Evolutionary conservation across 2,113 vertebrate genomes (phyloP), one percentile per base, ranked within the genome.

Genomic region (Merops nubicus): DNA sequence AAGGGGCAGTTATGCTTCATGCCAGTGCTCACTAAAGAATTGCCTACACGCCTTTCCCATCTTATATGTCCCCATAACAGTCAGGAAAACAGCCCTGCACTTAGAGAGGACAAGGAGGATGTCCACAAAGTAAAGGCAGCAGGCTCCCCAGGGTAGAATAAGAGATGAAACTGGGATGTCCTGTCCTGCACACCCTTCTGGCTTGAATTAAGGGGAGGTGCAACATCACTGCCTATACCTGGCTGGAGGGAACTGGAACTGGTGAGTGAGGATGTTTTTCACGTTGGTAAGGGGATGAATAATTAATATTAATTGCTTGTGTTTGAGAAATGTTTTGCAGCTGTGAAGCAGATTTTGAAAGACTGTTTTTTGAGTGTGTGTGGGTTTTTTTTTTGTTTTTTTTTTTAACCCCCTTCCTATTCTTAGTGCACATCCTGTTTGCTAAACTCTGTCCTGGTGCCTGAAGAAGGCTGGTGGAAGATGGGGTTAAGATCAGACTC

Each of bases 291-390:
- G 40, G n/a, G 70, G 63, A 72, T 69, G 51, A 92, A 91, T 87
- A 95, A 91, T 95, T 88, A 95, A 85, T 62, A 79, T 21, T 86
- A 74, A 78, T 89, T 81, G 42, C 50, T 81, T 70, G 67, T 5
- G 1, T 60, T 81, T 81, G 38, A 80, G 64, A 91, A 83, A 87
- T 29, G 43, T 77, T 95, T 86, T 85, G 67, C 63, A 80, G 45
- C 76, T 73, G 42, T 54, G 50, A 86, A 84, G 42, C 63, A 77
- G 54, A 54, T 92, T 94, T 83, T 59, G 42, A 86, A 48, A 38
- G 36, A 25, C 31, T 14, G 72, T 70, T 75, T 59, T 29, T 16
- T 43, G n/a, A n/a, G n/a, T n/a, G n/a, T n/a, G n/a, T n/a, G n/a
- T n/a, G n/a, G n/a, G 72, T 70, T 75, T 59, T 29, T 16, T 43